phyloP scores from a whole-genome alignment of 2,113 vertebrate genomes.

The Tauraco erythrolophus region DNA sequence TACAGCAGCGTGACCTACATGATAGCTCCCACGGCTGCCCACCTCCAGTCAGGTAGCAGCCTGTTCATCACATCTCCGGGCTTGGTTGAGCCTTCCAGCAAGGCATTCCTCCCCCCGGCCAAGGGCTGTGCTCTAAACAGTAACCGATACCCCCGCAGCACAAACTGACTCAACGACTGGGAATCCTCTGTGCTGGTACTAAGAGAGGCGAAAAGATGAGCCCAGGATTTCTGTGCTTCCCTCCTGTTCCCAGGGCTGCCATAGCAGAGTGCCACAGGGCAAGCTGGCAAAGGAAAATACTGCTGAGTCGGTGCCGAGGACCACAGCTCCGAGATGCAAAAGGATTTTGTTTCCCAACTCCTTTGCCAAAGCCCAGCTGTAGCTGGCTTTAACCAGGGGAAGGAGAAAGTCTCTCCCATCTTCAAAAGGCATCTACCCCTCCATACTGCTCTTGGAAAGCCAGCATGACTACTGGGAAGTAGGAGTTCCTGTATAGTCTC shows the following conservation, averaged over 20 bases:
- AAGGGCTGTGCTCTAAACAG: neutral
- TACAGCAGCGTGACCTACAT: neutral
- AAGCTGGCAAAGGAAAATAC: neutral
- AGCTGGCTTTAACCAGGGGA: neutral
- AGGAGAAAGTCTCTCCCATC: neutral
- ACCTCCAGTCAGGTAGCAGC: neutral
- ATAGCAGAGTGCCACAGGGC: neutral
- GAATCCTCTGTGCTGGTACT: neutral
- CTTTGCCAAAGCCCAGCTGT: neutral
- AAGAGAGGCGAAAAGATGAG: neutral
- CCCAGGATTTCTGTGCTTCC: neutral
- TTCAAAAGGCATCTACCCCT: neutral
- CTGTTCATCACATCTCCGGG: neutral
- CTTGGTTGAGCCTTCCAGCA: neutral
- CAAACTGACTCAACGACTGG: neutral
- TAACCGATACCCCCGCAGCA: accelerated
- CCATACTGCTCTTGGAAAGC: neutral
- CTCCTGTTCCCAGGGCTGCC: neutral
- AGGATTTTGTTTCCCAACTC: neutral
- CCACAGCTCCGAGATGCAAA: accelerated
- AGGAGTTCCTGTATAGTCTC: neutral
- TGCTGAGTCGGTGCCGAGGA: accelerated
- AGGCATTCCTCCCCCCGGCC: neutral
- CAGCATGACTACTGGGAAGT: neutral
- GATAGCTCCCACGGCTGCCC: accelerated